Percentiles rank a stretch among this genome's conserved stretches.
phyloP scores from a whole-genome alignment of 2,113 vertebrate genomes.

The Stigmatopora nigra region DNA sequence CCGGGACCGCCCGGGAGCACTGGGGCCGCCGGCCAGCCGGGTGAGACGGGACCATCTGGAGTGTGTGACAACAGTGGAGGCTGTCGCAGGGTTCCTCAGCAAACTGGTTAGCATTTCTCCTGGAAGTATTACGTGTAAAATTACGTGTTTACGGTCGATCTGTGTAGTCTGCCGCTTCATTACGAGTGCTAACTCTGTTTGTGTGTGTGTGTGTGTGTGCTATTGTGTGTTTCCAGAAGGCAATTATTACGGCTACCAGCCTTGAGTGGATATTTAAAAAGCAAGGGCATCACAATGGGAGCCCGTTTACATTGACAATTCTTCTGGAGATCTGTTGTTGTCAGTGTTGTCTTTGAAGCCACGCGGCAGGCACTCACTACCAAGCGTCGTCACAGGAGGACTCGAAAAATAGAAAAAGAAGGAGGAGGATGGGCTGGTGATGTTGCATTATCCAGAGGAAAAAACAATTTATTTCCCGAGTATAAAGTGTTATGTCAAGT shows the following conservation, averaged over 20 bases:
- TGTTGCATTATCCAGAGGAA: background rate
- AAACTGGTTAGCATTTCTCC: slow-evolving; percentile 43
- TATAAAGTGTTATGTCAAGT: background rate
- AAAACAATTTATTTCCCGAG: background rate
- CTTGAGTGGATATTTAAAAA: slow-evolving; percentile 38
- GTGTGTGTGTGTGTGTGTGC: background rate
- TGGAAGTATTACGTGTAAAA: background rate
- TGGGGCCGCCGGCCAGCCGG: slow-evolving; percentile 67
- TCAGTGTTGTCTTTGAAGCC: slow-evolving; percentile 6
- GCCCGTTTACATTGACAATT: slow-evolving; percentile 17
- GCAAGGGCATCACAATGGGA: background rate
- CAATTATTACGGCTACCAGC: slow-evolving; percentile 64
- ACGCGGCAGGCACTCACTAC: background rate
- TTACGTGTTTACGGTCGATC: no score
- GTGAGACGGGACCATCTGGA: slow-evolving; percentile 73
- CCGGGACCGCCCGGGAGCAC: slow-evolving; percentile 64
- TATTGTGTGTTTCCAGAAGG: slow-evolving; percentile 60
- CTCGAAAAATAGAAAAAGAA: background rate
- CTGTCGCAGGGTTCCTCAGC: slow-evolving; percentile 55
- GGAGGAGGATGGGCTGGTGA: background rate
- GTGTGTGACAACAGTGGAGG: slow-evolving; percentile 74
- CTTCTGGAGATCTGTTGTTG: slow-evolving; percentile 21
- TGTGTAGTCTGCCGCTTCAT: background rate
- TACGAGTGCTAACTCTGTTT: background rate
- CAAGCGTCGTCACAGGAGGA: background rate